Evolutionary conservation across 2,888 invertebrate genomes (phyloP).

Genomic region (Drosophila parthenogenetica): DNA sequence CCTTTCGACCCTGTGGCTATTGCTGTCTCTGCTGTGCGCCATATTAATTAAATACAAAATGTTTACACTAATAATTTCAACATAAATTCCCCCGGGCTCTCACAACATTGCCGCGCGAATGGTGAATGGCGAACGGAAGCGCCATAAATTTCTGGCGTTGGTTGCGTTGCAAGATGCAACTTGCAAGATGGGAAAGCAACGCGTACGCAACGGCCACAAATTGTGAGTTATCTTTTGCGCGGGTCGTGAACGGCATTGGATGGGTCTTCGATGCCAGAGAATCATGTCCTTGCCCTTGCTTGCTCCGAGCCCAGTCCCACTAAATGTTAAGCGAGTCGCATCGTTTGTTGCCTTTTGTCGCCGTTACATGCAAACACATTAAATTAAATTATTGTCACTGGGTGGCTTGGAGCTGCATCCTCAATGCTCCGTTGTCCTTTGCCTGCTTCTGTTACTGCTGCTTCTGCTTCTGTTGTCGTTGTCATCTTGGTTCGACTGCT

Average conservation of each 20-base stretch:
- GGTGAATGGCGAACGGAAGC: constrained; percentile 56
- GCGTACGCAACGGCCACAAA: constrained; percentile 72
- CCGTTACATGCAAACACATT: constrained; percentile 79
- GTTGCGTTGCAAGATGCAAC: constrained; percentile 45
- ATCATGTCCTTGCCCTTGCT: neutral
- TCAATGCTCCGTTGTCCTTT: constrained; percentile 28
- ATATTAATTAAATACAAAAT: constrained; percentile 82
- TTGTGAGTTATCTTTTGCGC: constrained; percentile 74
- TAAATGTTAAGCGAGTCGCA: constrained; percentile 6
- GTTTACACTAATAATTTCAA: constrained; percentile 81
- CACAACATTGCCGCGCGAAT: constrained; percentile 13
- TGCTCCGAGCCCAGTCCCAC: neutral
- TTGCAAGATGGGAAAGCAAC: constrained; percentile 33
- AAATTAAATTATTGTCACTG: constrained; percentile 79
- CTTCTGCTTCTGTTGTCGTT: neutral
- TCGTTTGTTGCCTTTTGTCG: constrained; percentile 46
- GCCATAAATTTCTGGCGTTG: constrained; percentile 65
- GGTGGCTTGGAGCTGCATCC: constrained; percentile 38
- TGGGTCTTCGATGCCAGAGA: constrained; percentile 29
- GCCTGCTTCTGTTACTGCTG: neutral
- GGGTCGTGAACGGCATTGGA: constrained; percentile 42
- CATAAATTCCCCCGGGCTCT: constrained; percentile 63
- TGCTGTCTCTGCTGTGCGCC: constrained; percentile 37
- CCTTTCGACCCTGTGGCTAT: constrained; percentile 12
- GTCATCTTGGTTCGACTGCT: constrained; percentile 65